phyloP scores from a whole-genome alignment of 2,113 vertebrate species.

The Orientallactaga bullata region DNA sequence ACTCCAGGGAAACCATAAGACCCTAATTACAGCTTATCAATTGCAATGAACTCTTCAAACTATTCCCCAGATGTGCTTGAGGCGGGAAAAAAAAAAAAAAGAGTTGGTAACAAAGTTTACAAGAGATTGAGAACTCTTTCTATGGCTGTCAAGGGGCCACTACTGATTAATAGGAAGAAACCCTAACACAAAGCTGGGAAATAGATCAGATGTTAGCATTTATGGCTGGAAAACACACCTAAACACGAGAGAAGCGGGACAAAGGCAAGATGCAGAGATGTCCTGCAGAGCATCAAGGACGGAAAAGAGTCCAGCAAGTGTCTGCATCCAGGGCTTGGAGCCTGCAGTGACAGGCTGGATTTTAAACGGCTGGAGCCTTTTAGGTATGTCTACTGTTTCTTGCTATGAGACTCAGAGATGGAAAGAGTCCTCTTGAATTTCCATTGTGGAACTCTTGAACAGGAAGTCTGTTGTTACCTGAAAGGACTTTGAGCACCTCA shows the following conservation, averaged over 20 bases:
- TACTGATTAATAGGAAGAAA: neutral
- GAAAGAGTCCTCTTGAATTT: neutral
- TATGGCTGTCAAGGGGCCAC: neutral
- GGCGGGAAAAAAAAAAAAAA: constrained; percentile 62
- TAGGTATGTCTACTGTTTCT: neutral
- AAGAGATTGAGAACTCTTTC: constrained; percentile 66
- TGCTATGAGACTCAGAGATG: neutral
- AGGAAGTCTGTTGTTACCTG: neutral
- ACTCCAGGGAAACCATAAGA: constrained; percentile 75
- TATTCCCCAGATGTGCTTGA: constrained; percentile 72
- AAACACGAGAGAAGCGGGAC: neutral
- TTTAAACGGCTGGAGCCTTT: neutral
- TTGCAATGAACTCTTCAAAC: constrained; percentile 77
- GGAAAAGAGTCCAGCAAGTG: neutral
- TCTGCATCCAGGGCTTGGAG: neutral
- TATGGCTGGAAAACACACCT: neutral
- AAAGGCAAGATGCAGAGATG: neutral
- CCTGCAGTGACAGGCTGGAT: neutral
- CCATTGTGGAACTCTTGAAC: neutral
- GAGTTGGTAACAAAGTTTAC: constrained; percentile 68
- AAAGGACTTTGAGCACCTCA: neutral
- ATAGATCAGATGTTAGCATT: neutral
- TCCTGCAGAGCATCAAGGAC: neutral
- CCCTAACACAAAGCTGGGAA: neutral
- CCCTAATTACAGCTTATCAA: constrained; percentile 78